Conservation (phyloP, 2,888 invertebrate genomes). For the Oegoconia quadripuncta region DNA sequence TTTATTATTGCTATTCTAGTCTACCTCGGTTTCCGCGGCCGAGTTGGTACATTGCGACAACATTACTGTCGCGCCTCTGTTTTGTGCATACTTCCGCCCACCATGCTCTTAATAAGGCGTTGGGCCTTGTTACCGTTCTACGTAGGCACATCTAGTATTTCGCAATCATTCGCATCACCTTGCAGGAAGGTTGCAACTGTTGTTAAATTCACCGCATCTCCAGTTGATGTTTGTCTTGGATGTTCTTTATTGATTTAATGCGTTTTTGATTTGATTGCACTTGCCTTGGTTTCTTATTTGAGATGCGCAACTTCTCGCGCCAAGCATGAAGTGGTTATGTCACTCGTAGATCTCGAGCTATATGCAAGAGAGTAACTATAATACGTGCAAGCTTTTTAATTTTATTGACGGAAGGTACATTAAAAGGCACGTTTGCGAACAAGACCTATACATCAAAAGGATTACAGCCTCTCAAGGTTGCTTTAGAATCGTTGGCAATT, state of each 20-base stretch:
- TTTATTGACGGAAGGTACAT: too few species aligned
- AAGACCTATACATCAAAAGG: too few species aligned
- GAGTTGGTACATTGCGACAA: too few species aligned
- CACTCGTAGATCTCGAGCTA: too few species aligned
- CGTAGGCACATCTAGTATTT: conserved; percentile 52
- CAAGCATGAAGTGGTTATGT: too few species aligned
- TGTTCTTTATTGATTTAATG: conserved; percentile 45
- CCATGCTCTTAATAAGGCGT: conserved; percentile 49
- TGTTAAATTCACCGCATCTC: conserved; percentile 46
- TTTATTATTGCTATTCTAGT: conserved; percentile 4
- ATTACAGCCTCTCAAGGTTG: too few species aligned
- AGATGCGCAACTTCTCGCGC: too few species aligned
- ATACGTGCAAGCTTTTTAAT: too few species aligned
- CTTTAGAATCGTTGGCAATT: too few species aligned
- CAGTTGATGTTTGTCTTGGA: conserved; percentile 23
- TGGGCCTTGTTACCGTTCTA: conserved; percentile 55
- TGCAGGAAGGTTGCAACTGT: conserved; percentile 38
- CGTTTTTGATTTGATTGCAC: conserved; percentile 51
- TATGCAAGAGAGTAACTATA: too few species aligned
- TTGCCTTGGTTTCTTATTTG: conserved; percentile 35
- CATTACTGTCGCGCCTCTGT: conserved; percentile 26
- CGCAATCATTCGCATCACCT: conserved; percentile 43
- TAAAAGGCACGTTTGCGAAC: too few species aligned
- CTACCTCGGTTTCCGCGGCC: too few species aligned
- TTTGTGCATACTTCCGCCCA: conserved; percentile 60